A percentile compares a stretch with the other conserved stretches of the same genome.
Conservation (phyloP, 2,888 invertebrate species). For the Horisme vitalbata region DNA sequence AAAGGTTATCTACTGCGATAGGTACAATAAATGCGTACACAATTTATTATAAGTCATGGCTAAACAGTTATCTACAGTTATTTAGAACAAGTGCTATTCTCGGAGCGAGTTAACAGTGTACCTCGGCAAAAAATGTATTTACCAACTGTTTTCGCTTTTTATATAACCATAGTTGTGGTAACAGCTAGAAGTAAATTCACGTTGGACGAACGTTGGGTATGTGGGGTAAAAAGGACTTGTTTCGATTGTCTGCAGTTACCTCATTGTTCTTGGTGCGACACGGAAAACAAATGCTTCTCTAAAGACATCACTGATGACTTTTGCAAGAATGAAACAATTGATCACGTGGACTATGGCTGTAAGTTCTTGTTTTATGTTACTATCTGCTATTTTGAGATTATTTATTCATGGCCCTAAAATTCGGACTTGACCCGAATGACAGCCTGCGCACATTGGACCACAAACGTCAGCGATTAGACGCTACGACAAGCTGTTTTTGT, state of each 20-base stretch:
- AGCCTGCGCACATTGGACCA: too few relatives aligned
- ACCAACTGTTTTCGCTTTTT: slow-evolving; percentile 30
- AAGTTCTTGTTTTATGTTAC: too few relatives aligned
- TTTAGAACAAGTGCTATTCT: slow-evolving; percentile 28
- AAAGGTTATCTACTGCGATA: slow-evolving; percentile 69
- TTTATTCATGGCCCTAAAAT: too few relatives aligned
- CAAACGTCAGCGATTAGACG: too few relatives aligned
- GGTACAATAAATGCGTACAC: slow-evolving; percentile 44
- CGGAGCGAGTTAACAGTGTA: slow-evolving; percentile 1
- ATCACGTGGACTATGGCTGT: slow-evolving; percentile 56
- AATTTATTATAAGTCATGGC: slow-evolving; percentile 52
- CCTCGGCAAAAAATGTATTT: slow-evolving; percentile 33
- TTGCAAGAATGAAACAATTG: slow-evolving; percentile 54
- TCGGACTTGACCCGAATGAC: too few relatives aligned
- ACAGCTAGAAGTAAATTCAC: slow-evolving; percentile 37
- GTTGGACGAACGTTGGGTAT: slow-evolving; percentile 62
- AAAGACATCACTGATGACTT: slow-evolving; percentile 44
- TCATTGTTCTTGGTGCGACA: slow-evolving; percentile 71
- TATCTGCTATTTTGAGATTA: too few relatives aligned
- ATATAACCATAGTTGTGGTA: slow-evolving; percentile 31
- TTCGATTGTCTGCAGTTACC: slow-evolving; percentile 60
- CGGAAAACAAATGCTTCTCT: slow-evolving; percentile 63
- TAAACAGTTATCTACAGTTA: slow-evolving; percentile 48
- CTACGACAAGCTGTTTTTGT: too few relatives aligned
- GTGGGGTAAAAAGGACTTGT: slow-evolving; percentile 64